These are phyloP conservation scores for Peromyscus attwateri DNA, from an alignment of 2,797 vertebrate genomes.

Conservation along the genomic window DNA sequence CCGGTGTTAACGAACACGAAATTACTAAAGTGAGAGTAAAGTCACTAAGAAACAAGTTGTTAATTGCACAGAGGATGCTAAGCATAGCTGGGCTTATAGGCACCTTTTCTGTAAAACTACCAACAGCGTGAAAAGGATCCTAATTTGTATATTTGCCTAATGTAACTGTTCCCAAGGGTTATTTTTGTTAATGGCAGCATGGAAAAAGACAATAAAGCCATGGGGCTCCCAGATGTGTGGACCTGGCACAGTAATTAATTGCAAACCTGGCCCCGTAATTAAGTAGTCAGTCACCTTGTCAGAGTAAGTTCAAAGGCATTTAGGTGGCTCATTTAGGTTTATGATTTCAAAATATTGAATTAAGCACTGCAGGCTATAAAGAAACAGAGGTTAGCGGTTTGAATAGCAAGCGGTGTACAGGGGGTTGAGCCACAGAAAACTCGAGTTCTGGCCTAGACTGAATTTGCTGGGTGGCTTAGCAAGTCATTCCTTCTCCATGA, in stretches of 20 bases:
- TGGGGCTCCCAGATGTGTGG: not conserved
- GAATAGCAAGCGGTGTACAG: not conserved
- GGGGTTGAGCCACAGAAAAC: not conserved
- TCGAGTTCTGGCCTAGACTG: not conserved
- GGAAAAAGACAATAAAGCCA: conserved; percentile 52
- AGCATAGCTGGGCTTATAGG: not conserved
- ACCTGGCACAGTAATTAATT: conserved; percentile 48
- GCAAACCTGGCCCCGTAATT: not conserved
- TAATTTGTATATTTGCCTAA: conserved; percentile 12
- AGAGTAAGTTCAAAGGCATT: conserved; percentile 64
- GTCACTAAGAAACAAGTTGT: conserved; percentile 39
- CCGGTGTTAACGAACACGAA: not conserved
- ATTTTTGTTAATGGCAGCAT: conserved; percentile 57
- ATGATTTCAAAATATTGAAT: conserved; percentile 69
- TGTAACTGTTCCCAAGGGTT: not conserved
- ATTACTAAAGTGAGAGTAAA: not conserved
- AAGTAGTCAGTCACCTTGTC: conserved; percentile 51
- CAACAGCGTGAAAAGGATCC: conserved; percentile 17
- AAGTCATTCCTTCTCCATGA: conserved; percentile 9
- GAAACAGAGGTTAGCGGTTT: conserved; percentile 36
- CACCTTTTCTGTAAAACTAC: not conserved
- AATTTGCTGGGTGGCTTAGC: not conserved
- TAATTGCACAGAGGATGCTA: conserved; percentile 6
- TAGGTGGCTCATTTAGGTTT: conserved; percentile 67
- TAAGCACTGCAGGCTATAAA: conserved; percentile 3